phyloP scores from a whole-genome alignment of 1,140 invertebrate genomes.

The Megalonaias nervosa region DNA sequence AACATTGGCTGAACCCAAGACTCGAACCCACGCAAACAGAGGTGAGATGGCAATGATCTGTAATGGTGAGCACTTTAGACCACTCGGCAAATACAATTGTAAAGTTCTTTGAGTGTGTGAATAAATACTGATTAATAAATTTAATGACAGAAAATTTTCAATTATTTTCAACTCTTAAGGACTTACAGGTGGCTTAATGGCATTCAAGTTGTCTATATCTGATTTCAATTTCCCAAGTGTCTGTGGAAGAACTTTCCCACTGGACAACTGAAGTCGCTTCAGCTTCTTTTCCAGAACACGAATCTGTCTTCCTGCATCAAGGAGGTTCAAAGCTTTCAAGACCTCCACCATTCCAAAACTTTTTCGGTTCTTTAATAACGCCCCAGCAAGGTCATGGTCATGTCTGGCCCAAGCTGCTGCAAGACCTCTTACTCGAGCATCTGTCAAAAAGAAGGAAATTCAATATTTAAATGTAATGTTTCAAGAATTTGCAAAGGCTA shows the following conservation, averaged over 20 bases:
- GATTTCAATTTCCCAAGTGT: conserved; percentile 65
- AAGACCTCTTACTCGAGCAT: conserved; percentile 61
- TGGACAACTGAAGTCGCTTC: conserved; percentile 56
- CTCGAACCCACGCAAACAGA: no score
- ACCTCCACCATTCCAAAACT: conserved; percentile 68
- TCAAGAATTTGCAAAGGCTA: no score
- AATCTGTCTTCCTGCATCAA: conserved; percentile 63
- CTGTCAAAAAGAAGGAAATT: conserved; percentile 41
- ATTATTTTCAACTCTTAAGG: background rate
- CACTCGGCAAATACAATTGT: no score
- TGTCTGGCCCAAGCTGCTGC: conserved; percentile 67
- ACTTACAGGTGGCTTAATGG: conserved; percentile 60
- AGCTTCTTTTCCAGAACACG: conserved; percentile 64
- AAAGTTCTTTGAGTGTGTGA: no score
- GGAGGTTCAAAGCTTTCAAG: conserved; percentile 62
- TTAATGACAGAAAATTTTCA: no score
- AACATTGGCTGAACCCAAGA: no score
- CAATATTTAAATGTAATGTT: no score
- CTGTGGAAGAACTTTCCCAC: conserved; percentile 52
- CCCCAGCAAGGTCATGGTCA: conserved; percentile 59
- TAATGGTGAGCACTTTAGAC: no score
- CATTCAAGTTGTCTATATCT: conserved; percentile 65
- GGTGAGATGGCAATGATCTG: no score
- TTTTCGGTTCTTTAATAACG: conserved; percentile 52
- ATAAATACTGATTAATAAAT: no score